Base-by-base conservation (phyloP, 2,888 invertebrate species). In the Melanotus villosus region DNA sequence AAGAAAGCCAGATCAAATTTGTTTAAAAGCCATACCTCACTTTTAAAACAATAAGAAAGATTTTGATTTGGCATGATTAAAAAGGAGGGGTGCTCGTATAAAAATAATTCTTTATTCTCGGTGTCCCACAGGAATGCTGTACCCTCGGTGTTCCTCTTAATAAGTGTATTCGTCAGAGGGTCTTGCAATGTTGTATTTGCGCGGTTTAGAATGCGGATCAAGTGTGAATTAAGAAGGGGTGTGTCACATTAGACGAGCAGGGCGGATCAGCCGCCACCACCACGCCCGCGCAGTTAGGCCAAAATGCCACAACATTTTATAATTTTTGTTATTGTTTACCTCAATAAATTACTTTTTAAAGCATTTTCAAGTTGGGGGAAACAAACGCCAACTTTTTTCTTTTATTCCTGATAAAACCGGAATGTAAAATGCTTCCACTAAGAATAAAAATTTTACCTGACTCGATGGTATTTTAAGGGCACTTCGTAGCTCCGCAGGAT, bases 41-140 rank as follows among this genome's bases (percentile, higher is more conserved):
- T 38, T 19, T 41, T 50, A 59, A 54, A 64, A 43, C 56, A 56
- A 58, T 43, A 38, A 41, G 43, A 54, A 43, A 56, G 36, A 65
- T 65, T 65, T 65, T 82, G 82, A 83, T 83, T 83, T 79, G 82
- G 81, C 80, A 80, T 84, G 83, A 84, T 84, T 84, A 84, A 84
- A 84, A 84, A 84, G 81, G 79, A 78, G 69, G 67, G 70, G 78
- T 77, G 78, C 77, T 78, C 76, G 70, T 73, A 78, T 79, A 79
- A 81, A 80, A 81, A 81, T 66, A 83, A 84, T 84, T 83, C 82
- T 82, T 83, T 80, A 82, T 81, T 81, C 79, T 73, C 74, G 72
- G 52, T 63, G 74, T 80, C 81, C 81, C 81, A 60, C 26, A 73
- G 80, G 81, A 75, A 70, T 69, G 68, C 64, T 70, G 67, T 64